These are phyloP conservation scores for Cyphomyrmex costatus DNA, from an alignment of 1,140 invertebrate species.

Conservation along the genomic window DNA sequence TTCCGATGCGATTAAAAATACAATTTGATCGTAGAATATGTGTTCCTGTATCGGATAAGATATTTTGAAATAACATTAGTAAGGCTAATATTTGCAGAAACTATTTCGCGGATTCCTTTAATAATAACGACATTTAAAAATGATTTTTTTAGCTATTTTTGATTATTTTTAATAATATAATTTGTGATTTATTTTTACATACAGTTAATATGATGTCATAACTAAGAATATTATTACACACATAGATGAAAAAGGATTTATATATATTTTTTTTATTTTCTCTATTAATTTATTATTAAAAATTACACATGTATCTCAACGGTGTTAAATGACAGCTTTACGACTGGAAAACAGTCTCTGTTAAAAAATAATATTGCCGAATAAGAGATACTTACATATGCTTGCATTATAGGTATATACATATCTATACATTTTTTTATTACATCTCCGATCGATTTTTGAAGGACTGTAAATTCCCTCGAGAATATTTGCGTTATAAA, in stretches of 20 bases:
- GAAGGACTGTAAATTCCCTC: conserved; percentile 2
- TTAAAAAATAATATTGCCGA: background rate
- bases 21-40: background rate
- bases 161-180: background rate
- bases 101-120: background rate
- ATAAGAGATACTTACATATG: background rate
- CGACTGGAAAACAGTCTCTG: background rate
- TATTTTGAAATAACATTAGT: background rate
- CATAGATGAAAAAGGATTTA: background rate
- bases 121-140: background rate
- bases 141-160: background rate
- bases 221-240: background rate
- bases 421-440: conserved; percentile 19
- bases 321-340: background rate
- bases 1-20: conserved; percentile 50
- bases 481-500: conserved; percentile 55
- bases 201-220: background rate
- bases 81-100: background rate
- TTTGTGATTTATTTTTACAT: background rate
- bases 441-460: conserved; percentile 15
- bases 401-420: background rate
- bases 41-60: background rate
- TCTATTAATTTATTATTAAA: conserved; percentile 32
- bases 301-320: background rate
- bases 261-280: background rate